Evolutionary conservation across 1,140 invertebrate genomes (phyloP).

Genomic region (Phymastichus coffea): DNA sequence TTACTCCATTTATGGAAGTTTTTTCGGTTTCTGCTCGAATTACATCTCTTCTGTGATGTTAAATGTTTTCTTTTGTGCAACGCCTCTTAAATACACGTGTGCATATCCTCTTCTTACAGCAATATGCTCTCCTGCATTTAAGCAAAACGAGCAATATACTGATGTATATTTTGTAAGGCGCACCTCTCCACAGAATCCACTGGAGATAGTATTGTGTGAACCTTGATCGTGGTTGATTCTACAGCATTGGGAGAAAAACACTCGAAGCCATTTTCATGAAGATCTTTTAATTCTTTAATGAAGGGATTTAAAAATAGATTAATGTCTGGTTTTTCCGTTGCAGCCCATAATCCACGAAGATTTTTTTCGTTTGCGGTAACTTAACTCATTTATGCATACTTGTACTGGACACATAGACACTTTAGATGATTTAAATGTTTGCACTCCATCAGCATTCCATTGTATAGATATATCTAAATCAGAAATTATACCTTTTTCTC

Average conservation of each 20-base stretch:
- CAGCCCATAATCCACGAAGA: conserved; percentile 12
- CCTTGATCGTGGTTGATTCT: neutral
- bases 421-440: neutral
- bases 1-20: neutral
- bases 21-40: neutral
- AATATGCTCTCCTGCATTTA: neutral
- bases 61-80: neutral
- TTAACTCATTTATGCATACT: neutral
- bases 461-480: neutral
- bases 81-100: neutral
- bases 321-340: neutral
- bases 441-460: neutral
- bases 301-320: conserved; percentile 14
- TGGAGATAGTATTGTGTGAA: neutral
- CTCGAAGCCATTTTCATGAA: neutral
- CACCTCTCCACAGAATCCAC: neutral
- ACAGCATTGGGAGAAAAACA: too few species aligned
- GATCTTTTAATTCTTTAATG: conserved; percentile 3
- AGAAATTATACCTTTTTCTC: neutral
- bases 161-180: neutral
- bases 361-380: conserved; percentile 4
- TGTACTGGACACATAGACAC: neutral
- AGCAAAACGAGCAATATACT: neutral
- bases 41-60: neutral
- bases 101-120: neutral